Evolutionary conservation across 37 sponge, comb jelly and placozoan genomes (phyloP).

Genomic region (Beroe ovata): DNA sequence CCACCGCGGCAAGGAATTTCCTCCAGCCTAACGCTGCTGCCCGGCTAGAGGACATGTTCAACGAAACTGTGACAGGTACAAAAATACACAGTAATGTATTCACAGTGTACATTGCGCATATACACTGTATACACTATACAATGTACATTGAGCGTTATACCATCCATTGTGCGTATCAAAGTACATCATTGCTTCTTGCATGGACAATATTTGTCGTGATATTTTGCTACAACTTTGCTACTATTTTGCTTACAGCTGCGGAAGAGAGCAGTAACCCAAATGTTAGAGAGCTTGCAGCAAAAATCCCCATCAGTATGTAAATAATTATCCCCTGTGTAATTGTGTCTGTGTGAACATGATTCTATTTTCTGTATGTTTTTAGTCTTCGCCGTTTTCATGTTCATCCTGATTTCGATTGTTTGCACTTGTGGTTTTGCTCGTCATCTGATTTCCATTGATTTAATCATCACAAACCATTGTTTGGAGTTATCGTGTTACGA

Average conservation of each 20-base stretch:
- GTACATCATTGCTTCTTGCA: too few species aligned
- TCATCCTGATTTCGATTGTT: too few species aligned
- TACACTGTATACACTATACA: too few species aligned
- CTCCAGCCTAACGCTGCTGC: conserved; percentile 62
- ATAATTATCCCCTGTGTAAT: too few species aligned
- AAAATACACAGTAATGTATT: too few species aligned
- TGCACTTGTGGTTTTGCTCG: too few species aligned
- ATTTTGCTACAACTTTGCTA: too few species aligned
- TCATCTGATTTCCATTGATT: too few species aligned
- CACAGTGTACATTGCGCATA: too few species aligned
- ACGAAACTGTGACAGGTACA: conserved; percentile 53
- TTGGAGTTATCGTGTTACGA: too few species aligned
- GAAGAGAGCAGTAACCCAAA: conserved; percentile 41
- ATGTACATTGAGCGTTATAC: neutral
- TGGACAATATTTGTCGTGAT: too few species aligned
- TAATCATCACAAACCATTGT: too few species aligned
- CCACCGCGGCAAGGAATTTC: conserved; percentile 48
- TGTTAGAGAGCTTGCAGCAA: conserved; percentile 14
- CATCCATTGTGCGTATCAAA: neutral
- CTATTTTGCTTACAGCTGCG: conserved; percentile 28
- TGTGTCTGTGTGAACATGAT: neutral
- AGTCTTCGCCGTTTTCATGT: neutral
- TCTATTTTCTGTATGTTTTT: neutral
- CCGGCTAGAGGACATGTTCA: conserved; percentile 67
- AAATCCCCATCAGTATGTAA: conserved; percentile 44